These are phyloP conservation scores for Stichodactyla mertensii DNA, from an alignment of 64 coral and sea anemone genomes.

Conservation along the genomic window DNA sequence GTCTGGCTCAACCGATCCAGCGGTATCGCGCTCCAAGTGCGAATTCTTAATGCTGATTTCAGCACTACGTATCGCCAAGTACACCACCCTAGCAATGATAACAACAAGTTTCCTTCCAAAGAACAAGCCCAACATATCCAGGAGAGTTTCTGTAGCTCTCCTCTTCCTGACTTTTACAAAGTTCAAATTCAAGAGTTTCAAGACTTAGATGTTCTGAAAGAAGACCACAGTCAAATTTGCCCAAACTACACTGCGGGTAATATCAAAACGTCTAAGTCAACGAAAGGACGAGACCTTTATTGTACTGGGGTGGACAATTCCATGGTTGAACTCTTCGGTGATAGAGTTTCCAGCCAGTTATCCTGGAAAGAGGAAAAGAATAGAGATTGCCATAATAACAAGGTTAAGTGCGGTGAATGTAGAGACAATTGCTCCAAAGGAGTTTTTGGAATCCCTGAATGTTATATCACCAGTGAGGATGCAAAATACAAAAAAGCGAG, in stretches of 20 bases:
- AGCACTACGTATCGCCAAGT: slow-evolving; percentile 59
- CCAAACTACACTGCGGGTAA: slow-evolving; percentile 11
- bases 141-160: slow-evolving; percentile 42
- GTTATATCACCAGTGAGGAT: slow-evolving; percentile 32
- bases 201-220: slow-evolving; percentile 33
- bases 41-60: slow-evolving; percentile 33
- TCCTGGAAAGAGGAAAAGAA: slow-evolving; percentile 43
- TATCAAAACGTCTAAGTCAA: neutral
- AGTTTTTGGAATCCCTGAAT: slow-evolving; percentile 24
- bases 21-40: slow-evolving; percentile 41
- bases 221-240: slow-evolving; percentile 19
- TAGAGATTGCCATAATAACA: slow-evolving; percentile 28
- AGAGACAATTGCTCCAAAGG: slow-evolving; percentile 31
- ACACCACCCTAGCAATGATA: slow-evolving; percentile 49
- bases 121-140: neutral
- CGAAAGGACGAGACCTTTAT: neutral
- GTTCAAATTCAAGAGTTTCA: slow-evolving; percentile 29
- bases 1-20: slow-evolving; percentile 67
- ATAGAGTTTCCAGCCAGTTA: slow-evolving; percentile 2
- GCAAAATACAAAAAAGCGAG: neutral
- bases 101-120: slow-evolving; percentile 7
- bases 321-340: slow-evolving; percentile 48
- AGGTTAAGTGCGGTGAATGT: slow-evolving; percentile 38
- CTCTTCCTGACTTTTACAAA: slow-evolving; percentile 58
- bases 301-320: slow-evolving; percentile 57